A percentile compares a stretch with the other conserved stretches of the same genome.
phyloP scores from a whole-genome alignment of 2,888 invertebrate species.

The Celastrina argiolus region DNA sequence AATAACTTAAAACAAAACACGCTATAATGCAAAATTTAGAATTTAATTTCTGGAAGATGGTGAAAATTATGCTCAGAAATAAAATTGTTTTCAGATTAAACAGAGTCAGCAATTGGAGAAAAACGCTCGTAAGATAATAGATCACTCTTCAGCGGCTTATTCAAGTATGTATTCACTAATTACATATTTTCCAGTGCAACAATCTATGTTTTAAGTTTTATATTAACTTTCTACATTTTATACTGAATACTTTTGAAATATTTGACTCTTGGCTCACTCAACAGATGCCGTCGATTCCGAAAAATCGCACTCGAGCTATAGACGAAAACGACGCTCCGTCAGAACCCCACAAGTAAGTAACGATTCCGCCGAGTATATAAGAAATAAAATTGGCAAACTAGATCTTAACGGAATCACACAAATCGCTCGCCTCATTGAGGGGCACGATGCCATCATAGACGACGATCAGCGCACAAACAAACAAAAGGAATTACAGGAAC shows the following conservation, averaged over 20 bases:
- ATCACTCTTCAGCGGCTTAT: slow-evolving; percentile 56
- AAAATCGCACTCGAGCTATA: slow-evolving; percentile 62
- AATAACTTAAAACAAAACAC: too few relatives aligned
- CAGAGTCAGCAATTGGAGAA: slow-evolving; percentile 61
- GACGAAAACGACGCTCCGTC: slow-evolving; percentile 59
- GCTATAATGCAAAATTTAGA: too few relatives aligned
- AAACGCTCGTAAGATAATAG: slow-evolving; percentile 48
- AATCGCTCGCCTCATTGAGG: slow-evolving; percentile 61
- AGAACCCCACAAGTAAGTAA: slow-evolving; percentile 67
- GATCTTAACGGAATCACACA: slow-evolving; percentile 62
- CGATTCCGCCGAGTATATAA: slow-evolving; percentile 59
- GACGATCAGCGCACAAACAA: slow-evolving; percentile 42
- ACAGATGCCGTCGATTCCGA: slow-evolving; percentile 61
- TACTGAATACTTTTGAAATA: not conserved
- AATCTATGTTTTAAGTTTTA: not conserved
- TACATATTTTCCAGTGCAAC: too few relatives aligned
- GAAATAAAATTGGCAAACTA: slow-evolving; percentile 61
- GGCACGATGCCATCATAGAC: slow-evolving; percentile 49
- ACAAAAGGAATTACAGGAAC: slow-evolving; percentile 58
- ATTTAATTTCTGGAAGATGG: too few relatives aligned
- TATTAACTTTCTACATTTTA: not conserved
- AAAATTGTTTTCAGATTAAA: slow-evolving; percentile 62
- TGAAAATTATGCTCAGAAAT: too few relatives aligned
- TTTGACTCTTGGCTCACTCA: not conserved
- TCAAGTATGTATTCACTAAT: slow-evolving; percentile 57